These are phyloP conservation scores for Diaperis boleti DNA, from an alignment of 2,888 invertebrate genomes.

Conservation along the genomic window DNA sequence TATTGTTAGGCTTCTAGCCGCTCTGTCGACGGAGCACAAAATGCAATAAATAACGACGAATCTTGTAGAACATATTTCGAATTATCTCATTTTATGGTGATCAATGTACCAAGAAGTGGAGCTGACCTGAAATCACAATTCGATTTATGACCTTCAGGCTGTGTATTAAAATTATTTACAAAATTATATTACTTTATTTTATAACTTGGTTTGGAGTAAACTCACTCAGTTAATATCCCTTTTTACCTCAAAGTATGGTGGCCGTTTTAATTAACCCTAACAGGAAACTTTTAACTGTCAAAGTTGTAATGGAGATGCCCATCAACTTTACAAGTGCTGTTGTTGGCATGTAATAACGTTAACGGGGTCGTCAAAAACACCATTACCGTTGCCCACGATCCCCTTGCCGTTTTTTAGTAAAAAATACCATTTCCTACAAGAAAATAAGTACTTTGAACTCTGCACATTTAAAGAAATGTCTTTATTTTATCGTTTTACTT, in stretches of 20 bases:
- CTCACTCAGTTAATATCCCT: too few relatives aligned
- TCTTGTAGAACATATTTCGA: constrained; percentile 35
- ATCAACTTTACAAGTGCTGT: constrained; percentile 26
- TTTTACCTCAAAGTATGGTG: neutral
- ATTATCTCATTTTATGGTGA: constrained; percentile 40
- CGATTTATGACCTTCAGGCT: constrained; percentile 32
- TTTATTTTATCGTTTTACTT: too few relatives aligned
- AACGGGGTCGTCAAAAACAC: constrained; percentile 24
- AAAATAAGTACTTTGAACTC: too few relatives aligned
- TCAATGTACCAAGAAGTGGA: constrained; percentile 39
- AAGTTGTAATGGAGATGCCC: constrained; percentile 37
- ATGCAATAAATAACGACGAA: constrained; percentile 38
- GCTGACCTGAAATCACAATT: constrained; percentile 26
- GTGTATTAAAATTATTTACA: too few relatives aligned
- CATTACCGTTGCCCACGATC: constrained; percentile 5
- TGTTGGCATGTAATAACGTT: constrained; percentile 34
- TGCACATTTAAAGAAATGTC: too few relatives aligned
- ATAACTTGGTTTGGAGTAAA: too few relatives aligned
- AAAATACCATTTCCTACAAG: too few relatives aligned
- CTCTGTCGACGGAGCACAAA: constrained; percentile 26
- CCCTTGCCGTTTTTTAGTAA: neutral
- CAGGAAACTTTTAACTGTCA: constrained; percentile 34
- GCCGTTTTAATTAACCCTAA: constrained; percentile 30
- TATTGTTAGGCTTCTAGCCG: constrained; percentile 27
- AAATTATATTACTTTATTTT: too few relatives aligned